Percentiles rank a stretch among this genome's conserved stretches.
These are phyloP conservation scores for Patiria miniata DNA, from an alignment of 35 echinoderm and acorn worm species.

Conservation along the genomic window DNA sequence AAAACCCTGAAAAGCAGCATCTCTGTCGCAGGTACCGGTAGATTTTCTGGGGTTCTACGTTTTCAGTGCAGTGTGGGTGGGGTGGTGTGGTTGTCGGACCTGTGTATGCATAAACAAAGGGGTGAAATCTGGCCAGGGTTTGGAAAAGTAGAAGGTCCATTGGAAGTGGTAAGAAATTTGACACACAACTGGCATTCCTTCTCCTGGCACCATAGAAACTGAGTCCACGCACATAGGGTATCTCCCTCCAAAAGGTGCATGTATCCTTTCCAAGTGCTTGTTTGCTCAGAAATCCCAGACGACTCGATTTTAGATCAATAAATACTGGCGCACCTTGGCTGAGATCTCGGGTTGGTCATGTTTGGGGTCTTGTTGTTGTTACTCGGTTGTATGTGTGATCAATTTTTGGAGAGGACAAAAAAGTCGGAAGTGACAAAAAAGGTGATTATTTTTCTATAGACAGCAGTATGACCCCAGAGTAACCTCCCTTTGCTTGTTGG, in stretches of 20 bases:
- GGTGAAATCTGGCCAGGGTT: background rate
- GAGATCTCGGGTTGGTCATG: background rate
- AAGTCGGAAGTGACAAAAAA: background rate
- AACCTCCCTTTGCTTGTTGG: background rate
- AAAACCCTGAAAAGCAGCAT: too few species aligned
- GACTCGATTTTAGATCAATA: conserved; percentile 20
- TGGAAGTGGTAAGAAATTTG: background rate
- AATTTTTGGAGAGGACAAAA: background rate
- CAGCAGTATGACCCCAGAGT: background rate
- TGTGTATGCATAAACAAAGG: conserved; percentile 19
- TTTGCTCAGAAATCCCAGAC: background rate
- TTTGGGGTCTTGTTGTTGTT: too few species aligned
- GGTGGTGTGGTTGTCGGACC: background rate
- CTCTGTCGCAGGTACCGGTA: too few species aligned
- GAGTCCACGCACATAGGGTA: background rate
- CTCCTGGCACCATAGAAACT: background rate
- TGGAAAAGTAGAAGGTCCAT: background rate
- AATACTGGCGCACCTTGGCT: conserved; percentile 1
- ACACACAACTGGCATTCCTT: background rate
- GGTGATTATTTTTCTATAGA: conserved; percentile 6
- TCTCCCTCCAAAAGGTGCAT: background rate
- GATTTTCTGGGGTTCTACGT: too few species aligned
- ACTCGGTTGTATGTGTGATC: too few species aligned
- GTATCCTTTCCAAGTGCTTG: conserved; percentile 4
- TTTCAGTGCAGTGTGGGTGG: too few species aligned